Conservation (phyloP, 2,113 vertebrate species). For the Gadus macrocephalus region DNA sequence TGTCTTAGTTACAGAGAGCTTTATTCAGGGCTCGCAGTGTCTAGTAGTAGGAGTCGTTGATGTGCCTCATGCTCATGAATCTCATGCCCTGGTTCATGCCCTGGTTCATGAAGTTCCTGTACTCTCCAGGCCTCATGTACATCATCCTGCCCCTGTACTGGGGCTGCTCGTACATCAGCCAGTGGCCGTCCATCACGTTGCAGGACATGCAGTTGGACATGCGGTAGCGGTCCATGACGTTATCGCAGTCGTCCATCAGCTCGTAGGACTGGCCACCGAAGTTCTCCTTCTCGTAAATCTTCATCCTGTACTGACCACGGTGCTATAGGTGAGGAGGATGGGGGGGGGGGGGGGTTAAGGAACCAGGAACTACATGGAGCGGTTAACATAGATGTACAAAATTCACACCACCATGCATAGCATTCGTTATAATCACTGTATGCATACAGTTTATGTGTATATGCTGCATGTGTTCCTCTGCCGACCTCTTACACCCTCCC, state of each 20-base stretch:
- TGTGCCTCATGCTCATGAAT: conserved; percentile 67
- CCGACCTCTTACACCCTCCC: no score
- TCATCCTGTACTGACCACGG: conserved; percentile 68
- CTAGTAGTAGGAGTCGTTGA: conserved; percentile 63
- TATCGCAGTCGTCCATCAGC: conserved; percentile 70
- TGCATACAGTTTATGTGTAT: no score
- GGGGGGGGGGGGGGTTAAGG: background rate
- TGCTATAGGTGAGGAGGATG: conserved; percentile 36
- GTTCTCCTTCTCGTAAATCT: conserved; percentile 74
- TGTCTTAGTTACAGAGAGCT: conserved; percentile 41
- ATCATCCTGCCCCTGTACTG: conserved; percentile 67
- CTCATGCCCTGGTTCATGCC: conserved; percentile 40
- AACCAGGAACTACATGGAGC: no score
- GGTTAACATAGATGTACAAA: no score
- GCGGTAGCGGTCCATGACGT: conserved; percentile 63
- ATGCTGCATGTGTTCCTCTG: no score
- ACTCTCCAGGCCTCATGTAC: conserved; percentile 64
- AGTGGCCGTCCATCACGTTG: conserved; percentile 75
- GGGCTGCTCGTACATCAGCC: conserved; percentile 72
- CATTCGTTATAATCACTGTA: no score
- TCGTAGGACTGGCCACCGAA: conserved; percentile 68
- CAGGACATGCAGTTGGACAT: conserved; percentile 73
- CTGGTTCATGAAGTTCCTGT: conserved; percentile 63
- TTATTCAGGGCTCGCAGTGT: conserved; percentile 52
- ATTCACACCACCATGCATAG: no score